Percentiles rank a stretch among this genome's conserved stretches.
phyloP scores from a whole-genome alignment of 2,113 vertebrate species.

The Geococcyx californianus region DNA sequence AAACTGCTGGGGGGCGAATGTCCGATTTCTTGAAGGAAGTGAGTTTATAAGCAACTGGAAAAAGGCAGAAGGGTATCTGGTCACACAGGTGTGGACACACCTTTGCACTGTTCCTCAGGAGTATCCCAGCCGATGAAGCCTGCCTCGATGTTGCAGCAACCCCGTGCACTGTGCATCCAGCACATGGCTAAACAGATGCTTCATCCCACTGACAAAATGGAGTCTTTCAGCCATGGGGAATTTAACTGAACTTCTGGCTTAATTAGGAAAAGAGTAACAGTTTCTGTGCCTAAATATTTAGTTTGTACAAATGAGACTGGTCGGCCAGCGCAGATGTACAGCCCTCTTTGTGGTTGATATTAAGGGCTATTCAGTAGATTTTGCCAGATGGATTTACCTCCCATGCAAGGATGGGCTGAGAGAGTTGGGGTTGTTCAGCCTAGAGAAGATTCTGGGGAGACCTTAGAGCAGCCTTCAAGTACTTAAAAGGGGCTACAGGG shows the following conservation, averaged over 20 bases:
- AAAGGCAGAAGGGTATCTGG: not conserved
- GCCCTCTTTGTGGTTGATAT: accelerated
- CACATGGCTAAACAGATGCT: accelerated
- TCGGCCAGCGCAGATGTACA: not conserved
- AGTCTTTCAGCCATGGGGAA: accelerated
- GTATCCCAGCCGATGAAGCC: accelerated
- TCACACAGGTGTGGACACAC: not conserved
- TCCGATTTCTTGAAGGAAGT: not conserved
- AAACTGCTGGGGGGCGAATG: not conserved
- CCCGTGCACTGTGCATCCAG: not conserved
- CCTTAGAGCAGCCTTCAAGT: too few species aligned
- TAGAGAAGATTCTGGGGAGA: too few species aligned
- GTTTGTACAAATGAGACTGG: accelerated
- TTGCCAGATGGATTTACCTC: too few species aligned
- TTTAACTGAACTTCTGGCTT: not conserved
- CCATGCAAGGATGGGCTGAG: too few species aligned
- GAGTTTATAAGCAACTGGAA: not conserved
- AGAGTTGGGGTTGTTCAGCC: too few species aligned
- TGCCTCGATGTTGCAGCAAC: not conserved
- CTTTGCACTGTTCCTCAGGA: not conserved
- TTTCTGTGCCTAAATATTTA: not conserved
- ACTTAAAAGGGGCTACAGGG: too few species aligned
- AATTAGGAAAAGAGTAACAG: not conserved
- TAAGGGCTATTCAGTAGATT: not conserved
- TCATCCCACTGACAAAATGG: not conserved